Percentiles rank a stretch among this genome's conserved stretches.
phyloP scores from a whole-genome alignment of 1,140 invertebrate species.

The Meloidogyne floridensis region DNA sequence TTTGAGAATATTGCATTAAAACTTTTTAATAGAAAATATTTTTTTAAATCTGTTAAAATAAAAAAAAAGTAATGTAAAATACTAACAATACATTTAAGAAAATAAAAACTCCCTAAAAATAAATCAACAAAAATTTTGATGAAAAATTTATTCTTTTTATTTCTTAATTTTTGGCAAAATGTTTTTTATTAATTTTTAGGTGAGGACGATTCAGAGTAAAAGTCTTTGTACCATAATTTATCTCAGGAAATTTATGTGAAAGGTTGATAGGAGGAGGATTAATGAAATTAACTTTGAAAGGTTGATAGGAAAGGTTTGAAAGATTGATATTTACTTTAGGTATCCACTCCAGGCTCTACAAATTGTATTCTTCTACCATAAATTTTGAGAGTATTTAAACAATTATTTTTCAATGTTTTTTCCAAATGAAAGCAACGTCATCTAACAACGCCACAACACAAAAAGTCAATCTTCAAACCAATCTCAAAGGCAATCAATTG shows the following conservation, averaged over 20 bases:
- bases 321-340: too few species aligned
- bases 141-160: not conserved
- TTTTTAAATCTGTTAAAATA: not conserved
- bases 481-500: not conserved
- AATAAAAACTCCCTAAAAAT: not conserved
- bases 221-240: too few species aligned
- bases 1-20: not conserved
- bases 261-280: too few species aligned
- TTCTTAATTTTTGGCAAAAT: not conserved
- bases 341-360: too few species aligned
- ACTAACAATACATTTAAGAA: not conserved
- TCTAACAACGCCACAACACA: not conserved
- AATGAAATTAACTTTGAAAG: too few species aligned
- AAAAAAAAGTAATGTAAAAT: not conserved
- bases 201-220: too few species aligned
- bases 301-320: too few species aligned
- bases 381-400: not conserved
- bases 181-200: not conserved
- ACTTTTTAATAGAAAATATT: not conserved
- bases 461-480: not conserved
- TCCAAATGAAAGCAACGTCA: not conserved
- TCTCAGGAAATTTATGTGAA: too few species aligned
- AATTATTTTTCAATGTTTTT: not conserved
- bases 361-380: not conserved
- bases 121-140: not conserved